Evolutionary conservation across 1,140 invertebrate genomes (phyloP), one percentile per base, ranked within the genome.

Genomic region (Dendroctonus ponderosae): DNA sequence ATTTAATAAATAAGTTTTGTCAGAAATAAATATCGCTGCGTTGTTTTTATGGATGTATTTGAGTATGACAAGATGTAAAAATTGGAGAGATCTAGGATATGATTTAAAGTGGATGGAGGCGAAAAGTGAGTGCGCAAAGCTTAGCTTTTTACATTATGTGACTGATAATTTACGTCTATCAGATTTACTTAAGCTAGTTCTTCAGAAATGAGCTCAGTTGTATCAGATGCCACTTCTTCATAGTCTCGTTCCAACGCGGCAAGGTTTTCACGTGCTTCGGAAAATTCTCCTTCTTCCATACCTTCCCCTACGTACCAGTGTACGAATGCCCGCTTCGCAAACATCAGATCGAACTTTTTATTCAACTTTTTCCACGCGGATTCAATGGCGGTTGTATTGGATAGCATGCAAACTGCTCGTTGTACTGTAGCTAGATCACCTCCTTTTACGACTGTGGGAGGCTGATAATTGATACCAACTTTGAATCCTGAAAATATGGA

Each of bases 201-300:
- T 37, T 63, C 61, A 40, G 12, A 12, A 39, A 26, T 26, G 26
- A 26, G 26, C 26, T 70, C 64, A 12, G 43, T 9, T 5, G 62
- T 56, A 11, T 66, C 64, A 6, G 48, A 39, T 7, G 66, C 66
- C 14, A 87, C 85, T 73, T 86, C 84, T 72, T 85, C 83, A 71
- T 85, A 85, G 75, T 91, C 89, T 76, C 87, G 89, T 77, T 91
- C 87, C 0, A 90, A 79, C 6, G 89, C 88, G 7, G 90, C 89
- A 11, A 92, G 79, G 83, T 93, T 91, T 80, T 93, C 91, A 71
- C 90, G 84, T 43, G 91, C 91, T 79, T 93, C 91, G 5, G 85
- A 86, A 82, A 93, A 93, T 79, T 91, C 90, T 40, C 87, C 88
- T 78, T 91, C 89, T 76, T 92, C 90, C 89, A 92, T 91, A 76